These are phyloP conservation scores for Noctua janthina DNA, from an alignment of 2,888 invertebrate species.

Conservation along the genomic window DNA sequence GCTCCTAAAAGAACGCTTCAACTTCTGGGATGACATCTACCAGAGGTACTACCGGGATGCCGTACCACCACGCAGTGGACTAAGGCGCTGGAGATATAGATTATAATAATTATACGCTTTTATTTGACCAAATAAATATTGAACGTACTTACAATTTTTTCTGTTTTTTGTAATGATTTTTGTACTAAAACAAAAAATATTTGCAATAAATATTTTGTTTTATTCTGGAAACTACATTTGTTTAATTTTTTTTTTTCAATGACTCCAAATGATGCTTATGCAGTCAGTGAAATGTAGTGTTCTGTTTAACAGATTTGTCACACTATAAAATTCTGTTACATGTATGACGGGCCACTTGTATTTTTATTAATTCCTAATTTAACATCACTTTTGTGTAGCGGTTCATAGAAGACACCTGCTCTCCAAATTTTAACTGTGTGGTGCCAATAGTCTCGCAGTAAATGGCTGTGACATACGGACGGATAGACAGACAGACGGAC, in stretches of 20 bases:
- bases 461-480: not conserved
- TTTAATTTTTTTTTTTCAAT: not conserved
- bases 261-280: no score
- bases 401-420: not conserved
- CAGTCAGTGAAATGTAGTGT: no score
- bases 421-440: not conserved
- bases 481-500: not conserved
- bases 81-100: not conserved
- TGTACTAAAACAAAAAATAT: no score
- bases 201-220: not conserved
- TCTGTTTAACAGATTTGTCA: no score
- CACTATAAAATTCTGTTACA: no score
- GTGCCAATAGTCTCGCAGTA: not conserved
- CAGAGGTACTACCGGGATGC: conserved; percentile 59
- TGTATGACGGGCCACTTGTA: no score
- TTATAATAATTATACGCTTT: not conserved
- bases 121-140: not conserved
- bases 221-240: no score
- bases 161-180: no score
- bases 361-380: not conserved
- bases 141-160: no score
- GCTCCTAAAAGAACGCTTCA: conserved; percentile 59
- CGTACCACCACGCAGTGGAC: conserved; percentile 37
- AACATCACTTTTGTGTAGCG: not conserved
- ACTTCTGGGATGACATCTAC: conserved; percentile 70